Percentiles rank a stretch among this genome's conserved stretches.
Evolutionary conservation across 92 coral and sea anemone species (phyloP).

Genomic region (Parazoanthus darwini): DNA sequence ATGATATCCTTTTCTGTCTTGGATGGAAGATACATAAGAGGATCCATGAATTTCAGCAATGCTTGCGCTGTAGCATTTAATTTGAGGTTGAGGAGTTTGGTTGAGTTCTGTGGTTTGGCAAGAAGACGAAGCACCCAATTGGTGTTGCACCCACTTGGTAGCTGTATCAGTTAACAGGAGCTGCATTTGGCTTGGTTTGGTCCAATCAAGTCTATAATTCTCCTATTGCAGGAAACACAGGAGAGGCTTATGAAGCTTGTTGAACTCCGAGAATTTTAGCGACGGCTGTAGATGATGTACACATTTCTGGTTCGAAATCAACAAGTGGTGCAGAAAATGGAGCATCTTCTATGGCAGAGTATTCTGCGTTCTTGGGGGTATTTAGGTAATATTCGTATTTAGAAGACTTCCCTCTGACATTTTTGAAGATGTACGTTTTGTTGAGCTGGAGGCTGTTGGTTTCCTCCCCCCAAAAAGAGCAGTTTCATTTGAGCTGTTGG

Average conservation of each 20-base stretch:
- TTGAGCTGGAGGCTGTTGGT: background rate
- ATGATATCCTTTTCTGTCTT: background rate
- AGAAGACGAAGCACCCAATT: background rate
- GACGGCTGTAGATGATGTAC: background rate
- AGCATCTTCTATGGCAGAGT: background rate
- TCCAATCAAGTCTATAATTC: background rate
- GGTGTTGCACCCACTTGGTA: background rate
- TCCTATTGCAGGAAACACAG: background rate
- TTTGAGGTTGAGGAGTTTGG: background rate
- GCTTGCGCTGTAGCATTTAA: background rate
- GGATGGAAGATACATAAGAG: background rate
- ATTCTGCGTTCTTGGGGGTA: background rate
- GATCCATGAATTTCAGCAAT: background rate
- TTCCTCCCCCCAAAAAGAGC: slow-evolving; percentile 5
- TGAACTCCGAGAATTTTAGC: background rate
- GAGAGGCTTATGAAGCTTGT: background rate
- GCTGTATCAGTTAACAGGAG: background rate
- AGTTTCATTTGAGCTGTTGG: slow-evolving; percentile 9
- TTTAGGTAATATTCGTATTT: background rate
- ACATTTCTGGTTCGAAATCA: background rate
- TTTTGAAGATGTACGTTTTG: background rate
- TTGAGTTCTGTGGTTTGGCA: background rate
- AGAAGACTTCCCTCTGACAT: background rate
- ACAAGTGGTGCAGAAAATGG: background rate
- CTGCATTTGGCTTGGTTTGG: background rate